Percentiles rank a stretch among this genome's conserved stretches.
These are phyloP conservation scores for Phylloscopus trochilus DNA, from an alignment of 2,113 vertebrate genomes.

Conservation along the genomic window DNA sequence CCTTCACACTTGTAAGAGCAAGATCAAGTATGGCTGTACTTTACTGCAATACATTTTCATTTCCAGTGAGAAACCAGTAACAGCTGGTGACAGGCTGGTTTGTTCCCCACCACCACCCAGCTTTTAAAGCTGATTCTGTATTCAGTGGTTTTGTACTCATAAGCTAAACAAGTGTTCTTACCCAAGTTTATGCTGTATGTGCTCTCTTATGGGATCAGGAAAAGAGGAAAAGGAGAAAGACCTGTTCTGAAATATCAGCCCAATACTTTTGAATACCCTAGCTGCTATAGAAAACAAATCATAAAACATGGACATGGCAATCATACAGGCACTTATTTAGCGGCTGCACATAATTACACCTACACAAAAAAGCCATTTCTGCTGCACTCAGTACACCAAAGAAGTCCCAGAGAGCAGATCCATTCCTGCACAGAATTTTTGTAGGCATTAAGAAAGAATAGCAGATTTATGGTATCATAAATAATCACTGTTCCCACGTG, in stretches of 20 bases:
- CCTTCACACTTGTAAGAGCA: background rate
- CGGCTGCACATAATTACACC: background rate
- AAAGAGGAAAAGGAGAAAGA: background rate
- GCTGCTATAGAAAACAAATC: background rate
- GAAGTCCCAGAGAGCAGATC: background rate
- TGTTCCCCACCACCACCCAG: background rate
- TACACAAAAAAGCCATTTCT: background rate
- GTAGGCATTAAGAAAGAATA: background rate
- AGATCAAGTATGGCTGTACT: background rate
- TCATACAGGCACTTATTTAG: background rate
- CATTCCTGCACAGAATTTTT: background rate
- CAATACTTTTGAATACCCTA: background rate
- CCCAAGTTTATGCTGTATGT: background rate
- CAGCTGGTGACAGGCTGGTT: background rate
- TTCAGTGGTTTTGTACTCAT: background rate
- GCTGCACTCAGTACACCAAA: fast-evolving
- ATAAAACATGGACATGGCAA: background rate
- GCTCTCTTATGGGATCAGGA: background rate
- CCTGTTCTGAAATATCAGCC: background rate
- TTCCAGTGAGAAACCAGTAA: background rate
- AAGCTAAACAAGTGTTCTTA: background rate
- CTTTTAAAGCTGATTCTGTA: background rate
- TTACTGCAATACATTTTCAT: background rate
- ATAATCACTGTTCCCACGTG: background rate
- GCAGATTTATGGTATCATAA: background rate